These are phyloP conservation scores for Sebastes cheni DNA, from an alignment of 2,797 vertebrate genomes.

Conservation along the genomic window DNA sequence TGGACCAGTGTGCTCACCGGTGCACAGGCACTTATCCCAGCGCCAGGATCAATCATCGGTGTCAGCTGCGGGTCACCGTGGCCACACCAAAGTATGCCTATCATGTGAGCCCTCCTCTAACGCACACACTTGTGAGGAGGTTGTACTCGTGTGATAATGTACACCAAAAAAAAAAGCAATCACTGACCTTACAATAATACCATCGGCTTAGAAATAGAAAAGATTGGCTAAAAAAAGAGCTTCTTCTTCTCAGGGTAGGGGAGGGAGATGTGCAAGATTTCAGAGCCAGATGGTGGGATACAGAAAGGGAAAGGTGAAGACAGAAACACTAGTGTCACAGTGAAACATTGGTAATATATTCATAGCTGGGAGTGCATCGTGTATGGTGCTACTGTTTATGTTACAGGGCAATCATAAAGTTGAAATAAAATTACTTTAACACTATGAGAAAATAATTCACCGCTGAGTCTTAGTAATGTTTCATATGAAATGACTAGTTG, in stretches of 20 bases:
- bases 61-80: constrained; percentile 72
- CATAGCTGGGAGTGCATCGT: not conserved
- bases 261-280: not conserved
- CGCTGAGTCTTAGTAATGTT: not conserved
- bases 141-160: not conserved
- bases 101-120: constrained; percentile 16
- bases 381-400: not conserved
- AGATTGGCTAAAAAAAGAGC: not conserved
- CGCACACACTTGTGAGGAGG: not conserved
- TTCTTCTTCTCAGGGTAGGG: not conserved
- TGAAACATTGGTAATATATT: not conserved
- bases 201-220: constrained; percentile 15
- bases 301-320: not conserved
- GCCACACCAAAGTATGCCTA: constrained; percentile 43
- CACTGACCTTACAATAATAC: constrained; percentile 33
- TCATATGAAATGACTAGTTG: not conserved
- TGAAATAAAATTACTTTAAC: not conserved
- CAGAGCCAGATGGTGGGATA: constrained; percentile 2
- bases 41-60: constrained; percentile 79
- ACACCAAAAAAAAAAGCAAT: constrained; percentile 8
- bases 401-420: not conserved
- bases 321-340: not conserved
- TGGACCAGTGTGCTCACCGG: constrained; percentile 52
- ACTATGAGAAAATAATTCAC: not conserved
- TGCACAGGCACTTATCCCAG: constrained; percentile 70